Conservation (phyloP, 2,888 invertebrate genomes). For the Torymus texanus region DNA sequence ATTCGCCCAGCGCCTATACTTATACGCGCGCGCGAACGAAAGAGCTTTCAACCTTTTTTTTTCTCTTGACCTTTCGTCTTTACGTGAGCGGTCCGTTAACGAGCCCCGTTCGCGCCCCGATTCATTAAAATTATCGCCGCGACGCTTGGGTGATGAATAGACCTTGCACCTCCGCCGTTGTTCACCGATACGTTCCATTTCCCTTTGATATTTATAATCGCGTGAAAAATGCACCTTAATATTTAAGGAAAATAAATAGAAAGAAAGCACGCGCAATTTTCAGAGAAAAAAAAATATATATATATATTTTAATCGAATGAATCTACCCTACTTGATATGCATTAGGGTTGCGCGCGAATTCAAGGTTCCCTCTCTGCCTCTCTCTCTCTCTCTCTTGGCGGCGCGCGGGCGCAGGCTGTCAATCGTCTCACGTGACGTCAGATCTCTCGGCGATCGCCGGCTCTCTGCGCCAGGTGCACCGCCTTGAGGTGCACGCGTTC, state of each 20-base stretch:
- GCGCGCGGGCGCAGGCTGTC: slow-evolving; percentile 5
- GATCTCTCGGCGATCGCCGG: slow-evolving; percentile 46
- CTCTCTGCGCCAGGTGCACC: slow-evolving; percentile 51
- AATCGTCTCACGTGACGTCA: slow-evolving; percentile 53
- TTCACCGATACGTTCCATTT: neutral
- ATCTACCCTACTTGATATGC: neutral
- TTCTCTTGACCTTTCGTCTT: slow-evolving; percentile 38
- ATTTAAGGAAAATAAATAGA: too few species aligned
- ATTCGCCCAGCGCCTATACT: neutral
- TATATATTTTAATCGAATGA: neutral
- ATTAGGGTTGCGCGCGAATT: neutral
- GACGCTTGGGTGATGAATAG: slow-evolving; percentile 14
- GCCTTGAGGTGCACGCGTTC: slow-evolving; percentile 59
- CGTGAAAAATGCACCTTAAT: too few species aligned
- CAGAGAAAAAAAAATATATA: neutral
- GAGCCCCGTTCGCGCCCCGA: slow-evolving; percentile 40
- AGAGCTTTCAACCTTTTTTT: neutral
- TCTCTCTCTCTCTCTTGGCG: neutral
- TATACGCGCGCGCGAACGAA: neutral
- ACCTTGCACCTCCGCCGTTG: neutral
- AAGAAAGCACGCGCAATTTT: too few species aligned
- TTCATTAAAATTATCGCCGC: slow-evolving; percentile 49
- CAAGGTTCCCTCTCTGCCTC: neutral
- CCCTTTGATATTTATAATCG: neutral
- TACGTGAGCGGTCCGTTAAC: slow-evolving; percentile 18